A percentile compares a stretch with the other conserved stretches of the same genome.
Conservation (phyloP, 1,140 invertebrate genomes). For the Drosophila azteca region DNA sequence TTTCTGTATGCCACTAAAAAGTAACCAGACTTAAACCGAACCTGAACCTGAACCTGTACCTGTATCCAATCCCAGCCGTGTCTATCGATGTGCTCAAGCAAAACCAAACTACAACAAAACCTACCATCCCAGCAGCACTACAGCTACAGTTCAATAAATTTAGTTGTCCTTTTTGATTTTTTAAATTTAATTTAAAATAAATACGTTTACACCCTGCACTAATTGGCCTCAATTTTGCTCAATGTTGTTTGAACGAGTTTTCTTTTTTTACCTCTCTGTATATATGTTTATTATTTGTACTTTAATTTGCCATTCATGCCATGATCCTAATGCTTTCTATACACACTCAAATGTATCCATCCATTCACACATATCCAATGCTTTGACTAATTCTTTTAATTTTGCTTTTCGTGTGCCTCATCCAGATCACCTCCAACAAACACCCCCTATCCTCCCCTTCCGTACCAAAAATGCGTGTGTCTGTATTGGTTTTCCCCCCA, state of each 20-base stretch:
- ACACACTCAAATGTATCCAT: constrained; percentile 28
- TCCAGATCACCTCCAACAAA: constrained; percentile 16
- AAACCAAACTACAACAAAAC: constrained; percentile 19
- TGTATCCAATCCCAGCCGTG: constrained; percentile 33
- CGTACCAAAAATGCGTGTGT: constrained; percentile 39
- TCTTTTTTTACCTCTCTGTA: constrained; percentile 46
- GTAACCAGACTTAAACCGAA: constrained; percentile 36
- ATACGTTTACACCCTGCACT: constrained; percentile 69
- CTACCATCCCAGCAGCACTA: constrained; percentile 36
- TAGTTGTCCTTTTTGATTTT: constrained; percentile 52
- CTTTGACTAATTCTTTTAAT: constrained; percentile 40
- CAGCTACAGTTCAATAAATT: constrained; percentile 57
- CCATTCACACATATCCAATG: constrained; percentile 15
- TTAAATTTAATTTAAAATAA: constrained; percentile 54
- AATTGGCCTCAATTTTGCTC: constrained; percentile 70
- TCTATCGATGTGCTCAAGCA: constrained; percentile 33
- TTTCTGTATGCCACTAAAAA: constrained; percentile 58
- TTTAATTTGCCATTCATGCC: constrained; percentile 25
- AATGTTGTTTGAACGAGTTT: constrained; percentile 47
- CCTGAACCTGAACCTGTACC: constrained; percentile 18
- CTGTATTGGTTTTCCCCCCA: constrained; percentile 22
- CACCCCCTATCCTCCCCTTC: constrained; percentile 1
- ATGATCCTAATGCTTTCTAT: constrained; percentile 37
- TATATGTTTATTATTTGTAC: constrained; percentile 58
- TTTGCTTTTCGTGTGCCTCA: constrained; percentile 34